These are phyloP conservation scores for Brachypodius melanocephalos DNA, from an alignment of 2,113 vertebrate species.

Conservation along the genomic window DNA sequence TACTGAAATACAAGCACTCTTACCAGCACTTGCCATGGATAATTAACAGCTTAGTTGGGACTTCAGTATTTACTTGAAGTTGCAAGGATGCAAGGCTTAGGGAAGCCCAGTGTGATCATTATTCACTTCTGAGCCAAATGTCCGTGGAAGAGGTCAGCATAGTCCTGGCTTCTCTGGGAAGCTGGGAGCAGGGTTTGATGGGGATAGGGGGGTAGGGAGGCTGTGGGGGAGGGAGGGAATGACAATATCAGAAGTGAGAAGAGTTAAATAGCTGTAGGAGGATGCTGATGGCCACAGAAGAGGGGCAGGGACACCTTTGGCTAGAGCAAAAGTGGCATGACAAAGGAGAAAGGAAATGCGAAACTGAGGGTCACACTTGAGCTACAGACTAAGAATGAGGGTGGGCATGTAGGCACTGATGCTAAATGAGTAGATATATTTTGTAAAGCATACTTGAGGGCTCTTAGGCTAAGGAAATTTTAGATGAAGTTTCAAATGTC, in stretches of 20 bases:
- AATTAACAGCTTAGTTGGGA: background rate
- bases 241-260: background rate
- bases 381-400: background rate
- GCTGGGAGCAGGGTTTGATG: background rate
- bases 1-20: background rate
- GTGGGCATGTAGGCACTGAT: background rate
- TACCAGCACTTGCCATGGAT: background rate
- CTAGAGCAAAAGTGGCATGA: background rate
- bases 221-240: background rate
- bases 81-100: background rate
- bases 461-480: background rate
- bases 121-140: background rate
- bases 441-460: background rate
- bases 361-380: background rate
- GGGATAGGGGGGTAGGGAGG: background rate
- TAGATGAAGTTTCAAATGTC: background rate
- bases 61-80: background rate
- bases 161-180: background rate
- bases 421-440: background rate
- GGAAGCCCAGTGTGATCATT: background rate
- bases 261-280: background rate
- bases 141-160: background rate
- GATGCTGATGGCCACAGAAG: background rate
- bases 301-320: background rate
- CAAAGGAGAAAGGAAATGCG: background rate